These are phyloP conservation scores for Euthynnus affinis DNA, from an alignment of 2,797 vertebrate genomes.

Conservation along the genomic window DNA sequence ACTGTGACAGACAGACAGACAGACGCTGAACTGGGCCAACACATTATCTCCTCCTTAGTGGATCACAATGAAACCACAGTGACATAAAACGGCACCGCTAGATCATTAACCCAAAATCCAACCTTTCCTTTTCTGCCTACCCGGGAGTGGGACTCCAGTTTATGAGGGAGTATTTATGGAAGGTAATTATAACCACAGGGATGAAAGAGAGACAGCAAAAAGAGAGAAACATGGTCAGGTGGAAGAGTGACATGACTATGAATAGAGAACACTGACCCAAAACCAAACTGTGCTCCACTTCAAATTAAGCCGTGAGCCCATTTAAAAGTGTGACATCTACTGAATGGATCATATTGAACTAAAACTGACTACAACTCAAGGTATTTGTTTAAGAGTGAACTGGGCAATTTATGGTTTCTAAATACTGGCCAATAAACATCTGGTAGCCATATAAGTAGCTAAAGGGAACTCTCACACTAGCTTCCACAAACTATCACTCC, in stretches of 20 bases:
- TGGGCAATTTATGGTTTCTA: background rate
- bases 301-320: slow-evolving; percentile 57
- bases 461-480: background rate
- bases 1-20: slow-evolving; percentile 18
- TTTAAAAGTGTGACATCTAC: slow-evolving; percentile 69
- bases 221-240: slow-evolving; percentile 59
- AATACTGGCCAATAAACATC: too few relatives aligned
- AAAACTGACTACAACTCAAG: background rate
- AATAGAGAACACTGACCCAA: slow-evolving; percentile 80
- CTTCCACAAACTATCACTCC: background rate
- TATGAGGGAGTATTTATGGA: slow-evolving; percentile 78
- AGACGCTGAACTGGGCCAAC: slow-evolving; percentile 67
- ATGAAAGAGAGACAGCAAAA: background rate
- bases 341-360: slow-evolving; percentile 35
- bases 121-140: slow-evolving; percentile 66
- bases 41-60: slow-evolving; percentile 44
- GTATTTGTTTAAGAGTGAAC: background rate
- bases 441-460: background rate
- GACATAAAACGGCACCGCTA: slow-evolving; percentile 37
- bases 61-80: slow-evolving; percentile 42
- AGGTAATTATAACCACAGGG: slow-evolving; percentile 76
- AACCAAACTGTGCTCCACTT: slow-evolving; percentile 58
- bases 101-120: slow-evolving; percentile 82
- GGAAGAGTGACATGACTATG: slow-evolving; percentile 64
- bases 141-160: slow-evolving; percentile 54